Conservation (phyloP, 2,797 vertebrate genomes). For the Periophthalmus magnuspinnatus region DNA sequence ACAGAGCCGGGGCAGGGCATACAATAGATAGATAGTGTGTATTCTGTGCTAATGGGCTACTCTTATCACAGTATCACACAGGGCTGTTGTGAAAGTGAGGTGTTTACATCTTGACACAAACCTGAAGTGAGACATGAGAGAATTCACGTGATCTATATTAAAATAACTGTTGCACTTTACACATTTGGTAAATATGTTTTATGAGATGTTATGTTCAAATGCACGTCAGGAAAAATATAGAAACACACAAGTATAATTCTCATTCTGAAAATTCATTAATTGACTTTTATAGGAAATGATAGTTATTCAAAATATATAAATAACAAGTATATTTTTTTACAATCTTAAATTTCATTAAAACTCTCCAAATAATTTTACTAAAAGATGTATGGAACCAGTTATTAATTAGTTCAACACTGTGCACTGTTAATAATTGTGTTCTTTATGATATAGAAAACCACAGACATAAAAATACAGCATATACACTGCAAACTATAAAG, state of each 20-base stretch:
- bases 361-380: too few relatives aligned
- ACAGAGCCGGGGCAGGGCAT: constrained; percentile 19
- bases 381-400: neutral
- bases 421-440: neutral
- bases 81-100: neutral
- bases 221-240: neutral
- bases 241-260: too few relatives aligned
- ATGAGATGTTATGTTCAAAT: neutral
- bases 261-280: too few relatives aligned
- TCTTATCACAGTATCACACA: constrained; percentile 23
- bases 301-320: too few relatives aligned
- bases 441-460: neutral
- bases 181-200: neutral
- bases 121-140: neutral
- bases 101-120: neutral
- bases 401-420: neutral
- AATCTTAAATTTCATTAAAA: too few relatives aligned
- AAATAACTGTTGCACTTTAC: neutral
- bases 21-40: constrained; percentile 28
- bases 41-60: constrained; percentile 36
- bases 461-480: neutral
- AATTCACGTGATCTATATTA: neutral
- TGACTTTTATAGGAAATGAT: too few relatives aligned
- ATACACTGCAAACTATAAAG: neutral
- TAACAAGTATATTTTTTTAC: too few relatives aligned